phyloP scores from a whole-genome alignment of 1,140 invertebrate genomes.

The Sitodiplosis mosellana region DNA sequence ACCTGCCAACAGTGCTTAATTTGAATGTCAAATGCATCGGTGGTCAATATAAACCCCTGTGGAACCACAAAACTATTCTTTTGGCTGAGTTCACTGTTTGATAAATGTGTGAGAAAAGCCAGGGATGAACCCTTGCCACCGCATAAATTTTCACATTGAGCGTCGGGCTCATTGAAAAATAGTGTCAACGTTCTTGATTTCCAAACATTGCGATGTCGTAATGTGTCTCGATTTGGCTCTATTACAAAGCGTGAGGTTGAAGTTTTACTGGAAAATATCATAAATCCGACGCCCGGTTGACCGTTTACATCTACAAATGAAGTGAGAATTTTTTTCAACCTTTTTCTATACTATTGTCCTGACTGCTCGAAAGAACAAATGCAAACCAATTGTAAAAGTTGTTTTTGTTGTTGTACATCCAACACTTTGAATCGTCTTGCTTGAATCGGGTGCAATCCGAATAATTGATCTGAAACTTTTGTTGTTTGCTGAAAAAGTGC shows the following conservation, averaged over 20 bases:
- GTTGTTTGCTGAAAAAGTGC: not conserved
- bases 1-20: not conserved
- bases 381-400: not conserved
- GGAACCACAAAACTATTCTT: not conserved
- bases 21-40: not conserved
- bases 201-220: not conserved
- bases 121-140: not conserved
- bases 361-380: not conserved
- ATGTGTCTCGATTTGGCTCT: not conserved
- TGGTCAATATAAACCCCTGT: not conserved
- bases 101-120: not conserved
- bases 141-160: not conserved
- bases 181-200: not conserved
- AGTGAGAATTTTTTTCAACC: not conserved
- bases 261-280: not conserved
- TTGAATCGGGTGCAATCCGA: not conserved
- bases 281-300: not conserved
- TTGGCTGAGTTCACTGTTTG: not conserved
- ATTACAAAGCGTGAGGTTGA: not conserved
- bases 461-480: not conserved
- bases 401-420: not conserved
- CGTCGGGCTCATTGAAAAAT: not conserved
- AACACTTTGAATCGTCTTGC: not conserved
- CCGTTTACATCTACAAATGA: not conserved
- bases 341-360: not conserved